Percentiles rank a stretch among this genome's conserved stretches.
Conservation (phyloP, 2,113 vertebrate species). For the Corapipo altera region DNA sequence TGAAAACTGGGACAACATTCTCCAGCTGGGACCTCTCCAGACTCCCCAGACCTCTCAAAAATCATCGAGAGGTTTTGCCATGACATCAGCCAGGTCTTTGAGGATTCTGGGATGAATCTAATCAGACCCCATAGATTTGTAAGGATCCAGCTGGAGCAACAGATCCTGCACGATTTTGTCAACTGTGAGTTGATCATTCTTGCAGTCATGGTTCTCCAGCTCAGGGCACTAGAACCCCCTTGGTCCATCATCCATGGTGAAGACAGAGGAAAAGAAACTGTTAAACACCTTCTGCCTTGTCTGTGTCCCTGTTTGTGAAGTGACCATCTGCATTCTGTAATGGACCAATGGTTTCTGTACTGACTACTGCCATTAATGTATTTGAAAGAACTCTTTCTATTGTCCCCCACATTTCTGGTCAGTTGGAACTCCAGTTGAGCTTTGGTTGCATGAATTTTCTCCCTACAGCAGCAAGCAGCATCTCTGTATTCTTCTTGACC, state of each 20-base stretch:
- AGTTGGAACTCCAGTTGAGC: background rate
- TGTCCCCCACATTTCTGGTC: background rate
- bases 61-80: background rate
- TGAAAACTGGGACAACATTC: background rate
- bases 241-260: background rate
- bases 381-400: background rate
- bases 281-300: background rate
- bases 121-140: background rate
- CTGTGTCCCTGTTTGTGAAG: background rate
- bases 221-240: background rate
- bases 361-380: background rate
- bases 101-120: background rate
- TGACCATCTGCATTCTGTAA: background rate
- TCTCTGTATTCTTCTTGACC: background rate
- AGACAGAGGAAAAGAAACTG: background rate
- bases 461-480: background rate
- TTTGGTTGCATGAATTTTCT: background rate
- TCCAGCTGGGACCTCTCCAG: background rate
- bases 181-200: background rate
- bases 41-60: background rate
- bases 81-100: background rate
- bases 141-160: background rate
- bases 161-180: background rate
- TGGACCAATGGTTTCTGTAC: background rate
- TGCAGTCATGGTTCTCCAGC: background rate